Conservation (phyloP, 2,888 invertebrate species). For the Philaethria dido region DNA sequence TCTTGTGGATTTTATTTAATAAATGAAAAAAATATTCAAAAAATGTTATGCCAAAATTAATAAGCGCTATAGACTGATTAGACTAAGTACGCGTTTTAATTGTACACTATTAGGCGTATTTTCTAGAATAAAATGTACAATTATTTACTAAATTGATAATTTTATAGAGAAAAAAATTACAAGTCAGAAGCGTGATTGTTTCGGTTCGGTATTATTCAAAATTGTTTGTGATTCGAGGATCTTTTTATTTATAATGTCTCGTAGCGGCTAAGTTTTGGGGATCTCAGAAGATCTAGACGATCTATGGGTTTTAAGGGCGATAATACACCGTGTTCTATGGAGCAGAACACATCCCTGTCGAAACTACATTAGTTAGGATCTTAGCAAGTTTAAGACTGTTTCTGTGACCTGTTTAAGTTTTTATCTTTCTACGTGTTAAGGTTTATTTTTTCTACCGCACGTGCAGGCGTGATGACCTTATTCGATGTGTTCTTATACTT, state of each 20-base stretch:
- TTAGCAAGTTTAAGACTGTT: conserved; percentile 84
- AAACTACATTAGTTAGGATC: conserved; percentile 81
- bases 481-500: conserved; percentile 82
- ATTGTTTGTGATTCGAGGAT: conserved; percentile 74
- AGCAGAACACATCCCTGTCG: conserved; percentile 83
- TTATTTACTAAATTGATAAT: conserved; percentile 80
- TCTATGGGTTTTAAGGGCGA: conserved; percentile 64
- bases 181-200: conserved; percentile 69
- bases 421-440: conserved; percentile 78
- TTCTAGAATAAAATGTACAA: conserved; percentile 77
- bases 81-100: conserved; percentile 80
- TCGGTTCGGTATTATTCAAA: conserved; percentile 66
- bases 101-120: conserved; percentile 84
- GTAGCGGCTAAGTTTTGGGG: conserved; percentile 73
- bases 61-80: conserved; percentile 84
- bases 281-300: conserved; percentile 64
- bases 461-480: conserved; percentile 61
- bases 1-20: conserved; percentile 67
- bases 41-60: conserved; percentile 77
- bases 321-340: conserved; percentile 79
- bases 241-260: conserved; percentile 59
- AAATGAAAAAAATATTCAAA: conserved; percentile 59
- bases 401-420: conserved; percentile 84
- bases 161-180: conserved; percentile 60
- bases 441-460: conserved; percentile 58